These are phyloP conservation scores for Poicephalus gulielmi DNA, from an alignment of 2,113 vertebrate genomes.

Conservation along the genomic window DNA sequence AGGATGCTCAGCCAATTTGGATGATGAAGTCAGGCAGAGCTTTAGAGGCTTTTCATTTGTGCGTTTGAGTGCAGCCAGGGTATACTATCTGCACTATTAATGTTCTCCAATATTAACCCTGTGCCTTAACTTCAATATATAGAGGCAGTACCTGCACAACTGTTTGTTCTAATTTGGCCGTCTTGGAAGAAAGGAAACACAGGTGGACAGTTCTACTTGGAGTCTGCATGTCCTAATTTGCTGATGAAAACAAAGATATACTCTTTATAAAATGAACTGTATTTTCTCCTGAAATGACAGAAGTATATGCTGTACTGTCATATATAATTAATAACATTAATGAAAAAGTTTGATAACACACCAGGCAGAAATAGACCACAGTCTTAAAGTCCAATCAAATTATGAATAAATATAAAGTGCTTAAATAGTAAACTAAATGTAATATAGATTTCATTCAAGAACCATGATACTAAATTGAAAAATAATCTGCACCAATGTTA, in stretches of 20 bases:
- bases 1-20: background rate
- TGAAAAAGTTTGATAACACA: background rate
- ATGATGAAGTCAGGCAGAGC: background rate
- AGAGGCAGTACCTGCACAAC: background rate
- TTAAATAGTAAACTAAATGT: background rate
- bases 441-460: background rate
- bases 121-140: background rate
- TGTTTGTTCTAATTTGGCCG: background rate
- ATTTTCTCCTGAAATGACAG: background rate
- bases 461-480: background rate
- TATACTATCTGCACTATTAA: background rate
- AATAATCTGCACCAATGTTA: background rate
- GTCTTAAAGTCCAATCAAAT: background rate
- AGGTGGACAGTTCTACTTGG: background rate
- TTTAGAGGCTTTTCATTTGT: background rate
- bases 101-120: background rate
- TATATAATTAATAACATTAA: background rate
- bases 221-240: background rate
- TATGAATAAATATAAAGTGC: background rate
- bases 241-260: background rate
- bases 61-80: background rate
- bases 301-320: background rate
- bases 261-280: background rate
- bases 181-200: constrained; percentile 6
- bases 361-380: background rate